Evolutionary conservation across 2,113 vertebrate species (phyloP), one percentile per base, ranked within the genome.

Genomic region (Oryzias javanicus): DNA sequence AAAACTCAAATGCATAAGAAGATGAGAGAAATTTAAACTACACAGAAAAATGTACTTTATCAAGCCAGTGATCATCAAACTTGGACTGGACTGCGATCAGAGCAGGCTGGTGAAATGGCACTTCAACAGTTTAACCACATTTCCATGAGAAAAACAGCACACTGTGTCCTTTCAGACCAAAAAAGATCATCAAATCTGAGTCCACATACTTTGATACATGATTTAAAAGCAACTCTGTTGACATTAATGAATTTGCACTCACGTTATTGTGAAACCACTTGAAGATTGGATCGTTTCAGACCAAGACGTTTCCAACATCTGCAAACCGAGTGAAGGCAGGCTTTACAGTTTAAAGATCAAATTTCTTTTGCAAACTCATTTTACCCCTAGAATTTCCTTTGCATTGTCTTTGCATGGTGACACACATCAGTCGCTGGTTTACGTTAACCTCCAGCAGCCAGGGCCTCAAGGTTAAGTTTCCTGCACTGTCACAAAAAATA

Each of bases 51-150:
- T 51, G 55, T 46, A 73, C 7, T 35, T 35, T 35, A 35, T 10
- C 29, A 35, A 35, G 8, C 7, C 55, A 62, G 59, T 57, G 73
- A 58, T 78, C 70, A 69, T 35, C 60, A 68, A 60, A 72, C 60
- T 35, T 20, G 14, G 47, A 5, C 52, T 47, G 22, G 60, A 45
- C 74, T 72, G 47, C 81, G 79, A 79, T 85, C 72, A 80, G 54
- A 27, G 54, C 49, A 29, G 55, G 79, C 70, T 51, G 58, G 53
- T 42, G 50, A 66, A 51, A 41, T n/a, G 51, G 55, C 42, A 42
- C 47, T 53, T 54, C 27, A 35, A 58, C 74, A 85, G 79, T 78
- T 55, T 55, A 24, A 53, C 62, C 45, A 25, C 19, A 41, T 56
- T 42, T 41, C 18, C 6, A 19, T 25, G 17, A 45, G 45, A 60